Base-by-base conservation (phyloP, 2,113 vertebrate species). In the Egretta garzetta region DNA sequence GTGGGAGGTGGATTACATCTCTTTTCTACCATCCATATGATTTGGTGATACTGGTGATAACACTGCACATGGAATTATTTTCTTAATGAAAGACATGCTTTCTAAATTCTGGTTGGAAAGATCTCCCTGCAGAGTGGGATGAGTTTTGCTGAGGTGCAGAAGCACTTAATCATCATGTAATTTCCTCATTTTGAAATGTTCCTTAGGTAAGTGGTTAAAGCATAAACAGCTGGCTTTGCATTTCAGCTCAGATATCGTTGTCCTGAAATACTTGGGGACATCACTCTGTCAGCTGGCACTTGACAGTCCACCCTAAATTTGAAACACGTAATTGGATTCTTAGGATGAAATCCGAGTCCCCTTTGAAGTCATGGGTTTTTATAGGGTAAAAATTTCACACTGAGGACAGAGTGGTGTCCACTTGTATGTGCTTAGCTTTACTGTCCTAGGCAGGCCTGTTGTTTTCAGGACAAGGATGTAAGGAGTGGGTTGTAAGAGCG, bases 281-380 rank as follows among this genome's bases (percentile, higher is more conserved):
- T 88, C 58, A 96, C 50, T 86, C 88, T 94, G 94, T 96, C 89
- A 96, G 94, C 93, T 96, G 96, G 93, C 87, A 63, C 77, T 93
- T 90, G 84, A 83, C 81, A 90, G 70, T 60, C 86, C 74, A 32
- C 90, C 87, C 94, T 95, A 93, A 94, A 96, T 93, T 86, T 93
- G 96, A 95, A 95, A 94, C 80, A 63, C 0, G 75, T 96, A 94
- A 93, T 95, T 82, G 86, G 93, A 97, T 97, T 96, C 95, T 87
- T 82, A 5, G 32, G 79, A 66, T 94, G 96, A 96, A 96, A 96
- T 94, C 53, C 0, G 9, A 97, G 74, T 93, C 66, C 83, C 70
- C 71, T 96, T 94, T 96, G 95, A 97, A 96, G 93, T 95, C 91
- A 77, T 32, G 66, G n/a, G 37, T 10, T 93, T 96, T 94, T 84